Evolutionary conservation across 2,888 invertebrate genomes (phyloP), one percentile per base, ranked within the genome.

Genomic region (Daptonema setosum): DNA sequence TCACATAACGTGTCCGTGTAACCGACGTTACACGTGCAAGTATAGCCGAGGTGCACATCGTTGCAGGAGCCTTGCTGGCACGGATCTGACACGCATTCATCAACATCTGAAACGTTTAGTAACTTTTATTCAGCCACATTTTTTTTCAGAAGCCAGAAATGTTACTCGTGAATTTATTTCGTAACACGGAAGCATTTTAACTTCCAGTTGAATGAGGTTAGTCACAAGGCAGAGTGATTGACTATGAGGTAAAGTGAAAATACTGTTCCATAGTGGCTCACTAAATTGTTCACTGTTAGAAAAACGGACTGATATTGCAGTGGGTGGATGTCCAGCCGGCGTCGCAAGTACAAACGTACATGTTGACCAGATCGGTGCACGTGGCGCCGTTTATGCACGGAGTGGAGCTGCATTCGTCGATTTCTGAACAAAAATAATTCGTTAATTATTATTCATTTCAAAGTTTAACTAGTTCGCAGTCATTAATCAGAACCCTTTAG

Each of bases 1-100:
- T 87, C 87, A 69, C 87, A 87, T 69, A 85, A 83, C 25, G 83
- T 77, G 52, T 87, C 87, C 75, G 87, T 87, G 73, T 85, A 87
- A 17, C 87, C 87, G n/a, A 80, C 77, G 20, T 83, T 84, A 67
- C 87, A 88, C 60, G 83, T 83, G 71, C 87, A 88, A 2, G 26
- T 26, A 22, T 54, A 54, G 28, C 35, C 20, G 14, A 8, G 22
- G 2, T 30, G 17, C 8, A 54, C 17, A 30, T 55, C 24, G 8
- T 8, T 55, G 45, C 55, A 55, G 48, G 47, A 48, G 5, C 24
- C 55, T n/a, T 55, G 14, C 20, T 43, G 28, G 25, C 55, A 55
- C 5, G 55, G 55, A n/a, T 47, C n/a, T 11, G 43, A 41, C 22
- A 29, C 29, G 28, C 55, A 55, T 28, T 55, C 55, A 24, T 55